phyloP scores from a whole-genome alignment of 2,113 vertebrate genomes.

The Chionomys nivalis region DNA sequence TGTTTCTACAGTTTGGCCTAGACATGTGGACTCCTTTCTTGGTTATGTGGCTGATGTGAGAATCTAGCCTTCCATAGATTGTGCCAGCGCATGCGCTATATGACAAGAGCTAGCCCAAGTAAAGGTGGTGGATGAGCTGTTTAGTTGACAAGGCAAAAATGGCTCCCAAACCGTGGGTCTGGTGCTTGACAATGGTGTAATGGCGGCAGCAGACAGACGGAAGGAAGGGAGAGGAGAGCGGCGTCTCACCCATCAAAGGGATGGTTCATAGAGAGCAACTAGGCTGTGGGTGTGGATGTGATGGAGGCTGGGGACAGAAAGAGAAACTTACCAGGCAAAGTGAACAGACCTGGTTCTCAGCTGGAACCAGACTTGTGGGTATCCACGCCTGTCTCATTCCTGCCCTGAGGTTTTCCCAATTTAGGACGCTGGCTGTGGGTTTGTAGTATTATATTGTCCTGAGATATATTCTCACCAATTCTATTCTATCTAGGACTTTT shows the following conservation, averaged over 20 bases:
- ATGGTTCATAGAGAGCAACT: background rate
- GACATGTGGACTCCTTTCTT: background rate
- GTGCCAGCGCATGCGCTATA: background rate
- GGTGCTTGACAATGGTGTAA: background rate
- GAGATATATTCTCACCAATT: background rate
- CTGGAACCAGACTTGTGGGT: background rate
- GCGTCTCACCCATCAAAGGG: background rate
- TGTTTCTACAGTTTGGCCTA: background rate
- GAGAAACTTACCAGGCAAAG: background rate
- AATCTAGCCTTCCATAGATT: background rate
- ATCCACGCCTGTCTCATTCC: background rate
- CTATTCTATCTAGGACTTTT: background rate
- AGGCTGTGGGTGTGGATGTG: background rate
- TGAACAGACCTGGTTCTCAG: background rate
- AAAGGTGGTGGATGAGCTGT: background rate
- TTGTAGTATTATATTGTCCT: background rate
- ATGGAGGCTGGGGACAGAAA: background rate
- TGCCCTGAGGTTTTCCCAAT: background rate
- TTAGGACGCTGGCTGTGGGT: background rate
- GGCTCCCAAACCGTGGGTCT: background rate
- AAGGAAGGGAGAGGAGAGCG: background rate
- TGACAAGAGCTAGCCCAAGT: background rate
- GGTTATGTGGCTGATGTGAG: background rate
- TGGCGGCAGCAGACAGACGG: background rate
- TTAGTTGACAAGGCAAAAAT: background rate